Evolutionary conservation across 2,113 vertebrate species (phyloP).

Genomic region (Gopherus evgoodei): DNA sequence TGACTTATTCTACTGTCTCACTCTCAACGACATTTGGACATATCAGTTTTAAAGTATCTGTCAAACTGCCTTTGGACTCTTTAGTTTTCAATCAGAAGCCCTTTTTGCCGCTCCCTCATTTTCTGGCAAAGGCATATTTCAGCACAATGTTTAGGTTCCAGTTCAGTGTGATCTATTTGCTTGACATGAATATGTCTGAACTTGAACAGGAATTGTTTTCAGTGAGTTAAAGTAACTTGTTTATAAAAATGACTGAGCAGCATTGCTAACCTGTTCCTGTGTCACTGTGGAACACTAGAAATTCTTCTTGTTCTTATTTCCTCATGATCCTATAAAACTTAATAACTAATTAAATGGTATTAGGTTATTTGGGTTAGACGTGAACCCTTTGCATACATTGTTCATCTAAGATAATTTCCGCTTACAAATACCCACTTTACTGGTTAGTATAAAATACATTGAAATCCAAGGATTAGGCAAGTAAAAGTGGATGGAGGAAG

Average conservation of each 20-base stretch:
- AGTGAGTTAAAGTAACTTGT: neutral
- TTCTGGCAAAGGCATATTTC: neutral
- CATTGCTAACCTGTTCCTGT: neutral
- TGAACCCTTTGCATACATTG: rapidly evolving
- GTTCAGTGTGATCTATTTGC: neutral
- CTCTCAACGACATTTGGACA: neutral
- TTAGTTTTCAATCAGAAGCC: neutral
- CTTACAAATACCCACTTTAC: neutral
- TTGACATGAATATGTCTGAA: constrained; percentile 31
- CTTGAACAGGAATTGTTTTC: constrained; percentile 5
- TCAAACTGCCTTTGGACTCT: neutral
- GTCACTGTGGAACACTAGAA: constrained; percentile 11
- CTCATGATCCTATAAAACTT: neutral
- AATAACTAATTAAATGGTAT: neutral
- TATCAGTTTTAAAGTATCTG: neutral
- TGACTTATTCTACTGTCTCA: neutral
- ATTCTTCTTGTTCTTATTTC: constrained; percentile 12
- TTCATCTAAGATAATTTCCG: neutral
- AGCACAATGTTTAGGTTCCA: neutral
- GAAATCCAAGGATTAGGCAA: neutral
- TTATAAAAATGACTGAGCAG: constrained; percentile 17
- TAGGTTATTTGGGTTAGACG: neutral
- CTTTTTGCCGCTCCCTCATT: neutral
- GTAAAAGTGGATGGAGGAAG: neutral
- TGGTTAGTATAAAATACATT: neutral